Evolutionary conservation across 2,888 invertebrate genomes (phyloP).

Genomic region (Stramonita haemastoma): DNA sequence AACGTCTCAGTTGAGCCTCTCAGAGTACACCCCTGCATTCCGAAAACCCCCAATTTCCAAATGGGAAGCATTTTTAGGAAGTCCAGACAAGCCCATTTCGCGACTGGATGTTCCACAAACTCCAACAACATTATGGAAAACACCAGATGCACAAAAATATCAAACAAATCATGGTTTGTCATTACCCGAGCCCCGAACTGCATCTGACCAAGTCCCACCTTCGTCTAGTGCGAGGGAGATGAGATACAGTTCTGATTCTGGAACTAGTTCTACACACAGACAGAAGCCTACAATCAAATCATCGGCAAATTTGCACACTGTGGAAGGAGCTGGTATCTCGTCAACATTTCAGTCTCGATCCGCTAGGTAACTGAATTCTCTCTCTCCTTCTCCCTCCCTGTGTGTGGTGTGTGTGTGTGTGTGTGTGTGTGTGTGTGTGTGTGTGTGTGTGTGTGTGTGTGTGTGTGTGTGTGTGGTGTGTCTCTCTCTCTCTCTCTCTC

Average conservation of each 20-base stretch:
- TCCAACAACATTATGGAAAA: constrained; percentile 4
- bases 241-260: not conserved
- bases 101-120: constrained; percentile 7
- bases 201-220: not conserved
- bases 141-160: not conserved
- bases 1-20: not conserved
- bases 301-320: not conserved
- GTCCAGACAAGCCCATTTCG: not conserved
- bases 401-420: too few relatives aligned
- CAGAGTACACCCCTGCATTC: not conserved
- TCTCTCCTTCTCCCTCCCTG: not conserved
- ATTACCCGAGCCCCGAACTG: not conserved
- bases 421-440: too few relatives aligned
- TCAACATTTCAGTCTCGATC: not conserved
- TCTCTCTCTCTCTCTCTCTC: too few relatives aligned
- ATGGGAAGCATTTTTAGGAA: not conserved
- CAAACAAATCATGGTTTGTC: not conserved
- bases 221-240: not conserved
- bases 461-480: too few relatives aligned
- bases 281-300: not conserved
- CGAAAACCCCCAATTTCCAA: not conserved
- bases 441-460: too few relatives aligned
- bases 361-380: not conserved
- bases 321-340: not conserved
- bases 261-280: not conserved